These are phyloP conservation scores for Tribolium madens DNA, from an alignment of 1,140 invertebrate species.

Conservation along the genomic window DNA sequence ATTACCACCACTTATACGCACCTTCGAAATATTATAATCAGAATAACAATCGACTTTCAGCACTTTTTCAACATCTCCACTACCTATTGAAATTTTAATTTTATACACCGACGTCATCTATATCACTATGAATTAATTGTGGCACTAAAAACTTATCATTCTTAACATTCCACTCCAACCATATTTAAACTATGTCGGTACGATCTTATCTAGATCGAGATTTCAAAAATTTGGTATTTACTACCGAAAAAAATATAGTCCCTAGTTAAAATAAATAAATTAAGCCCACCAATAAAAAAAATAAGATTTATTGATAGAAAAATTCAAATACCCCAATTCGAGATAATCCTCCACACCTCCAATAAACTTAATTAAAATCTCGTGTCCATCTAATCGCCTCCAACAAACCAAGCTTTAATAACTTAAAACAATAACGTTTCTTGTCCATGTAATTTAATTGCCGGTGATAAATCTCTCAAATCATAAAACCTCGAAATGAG, in stretches of 20 bases:
- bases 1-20: conserved; percentile 1
- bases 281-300: neutral
- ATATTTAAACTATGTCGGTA: neutral
- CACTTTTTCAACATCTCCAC: neutral
- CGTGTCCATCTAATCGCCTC: conserved; percentile 8
- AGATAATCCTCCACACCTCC: neutral
- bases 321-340: neutral
- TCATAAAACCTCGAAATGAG: conserved; percentile 22
- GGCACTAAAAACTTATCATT: conserved; percentile 5
- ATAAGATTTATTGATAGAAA: neutral
- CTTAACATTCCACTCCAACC: conserved; percentile 1
- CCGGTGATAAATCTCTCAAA: conserved; percentile 27
- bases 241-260: neutral
- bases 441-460: conserved; percentile 31
- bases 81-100: neutral
- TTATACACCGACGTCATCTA: neutral
- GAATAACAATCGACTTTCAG: neutral
- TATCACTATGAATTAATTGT: neutral
- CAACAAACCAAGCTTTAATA: conserved; percentile 10
- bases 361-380: conserved; percentile 33
- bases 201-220: neutral
- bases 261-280: neutral
- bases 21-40: conserved; percentile 12
- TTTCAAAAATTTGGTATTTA: neutral
- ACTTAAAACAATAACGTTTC: conserved; percentile 36